These are phyloP conservation scores for Eurystomus gularis DNA, from an alignment of 2,113 vertebrate species.

Conservation along the genomic window DNA sequence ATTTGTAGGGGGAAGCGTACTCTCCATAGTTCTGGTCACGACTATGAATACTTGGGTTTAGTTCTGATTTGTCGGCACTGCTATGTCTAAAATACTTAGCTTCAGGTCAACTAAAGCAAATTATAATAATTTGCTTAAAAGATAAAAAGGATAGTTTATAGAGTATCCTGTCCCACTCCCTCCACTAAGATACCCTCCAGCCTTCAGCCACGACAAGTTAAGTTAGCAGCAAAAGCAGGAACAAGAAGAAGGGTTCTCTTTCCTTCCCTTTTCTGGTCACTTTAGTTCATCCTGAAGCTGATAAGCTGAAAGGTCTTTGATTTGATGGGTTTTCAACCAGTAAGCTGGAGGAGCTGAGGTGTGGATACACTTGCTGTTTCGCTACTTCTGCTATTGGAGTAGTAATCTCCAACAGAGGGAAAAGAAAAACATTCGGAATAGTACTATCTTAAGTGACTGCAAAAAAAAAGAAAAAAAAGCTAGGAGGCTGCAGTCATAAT, in stretches of 20 bases:
- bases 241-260: not conserved
- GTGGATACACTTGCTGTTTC: not conserved
- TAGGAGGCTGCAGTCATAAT: not conserved
- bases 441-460: not conserved
- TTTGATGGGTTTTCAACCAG: not conserved
- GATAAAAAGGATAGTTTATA: not conserved
- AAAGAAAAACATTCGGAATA: not conserved
- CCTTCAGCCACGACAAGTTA: not conserved
- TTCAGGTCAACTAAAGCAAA: not conserved
- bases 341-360: not conserved
- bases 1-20: not conserved
- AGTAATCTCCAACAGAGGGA: not conserved
- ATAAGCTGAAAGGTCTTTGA: not conserved
- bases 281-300: not conserved
- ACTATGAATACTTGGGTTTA: not conserved
- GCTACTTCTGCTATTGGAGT: not conserved
- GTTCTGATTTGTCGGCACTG: not conserved
- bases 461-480: not conserved
- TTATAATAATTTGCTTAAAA: not conserved
- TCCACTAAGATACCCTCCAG: not conserved
- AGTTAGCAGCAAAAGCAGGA: not conserved
- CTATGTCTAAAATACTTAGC: not conserved
- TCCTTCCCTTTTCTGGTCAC: not conserved
- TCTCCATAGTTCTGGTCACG: not conserved
- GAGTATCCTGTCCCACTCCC: not conserved